Percentiles rank a stretch among this genome's conserved stretches.
Conservation (phyloP, 2,888 invertebrate genomes). For the Lasioglossum calceatum region DNA sequence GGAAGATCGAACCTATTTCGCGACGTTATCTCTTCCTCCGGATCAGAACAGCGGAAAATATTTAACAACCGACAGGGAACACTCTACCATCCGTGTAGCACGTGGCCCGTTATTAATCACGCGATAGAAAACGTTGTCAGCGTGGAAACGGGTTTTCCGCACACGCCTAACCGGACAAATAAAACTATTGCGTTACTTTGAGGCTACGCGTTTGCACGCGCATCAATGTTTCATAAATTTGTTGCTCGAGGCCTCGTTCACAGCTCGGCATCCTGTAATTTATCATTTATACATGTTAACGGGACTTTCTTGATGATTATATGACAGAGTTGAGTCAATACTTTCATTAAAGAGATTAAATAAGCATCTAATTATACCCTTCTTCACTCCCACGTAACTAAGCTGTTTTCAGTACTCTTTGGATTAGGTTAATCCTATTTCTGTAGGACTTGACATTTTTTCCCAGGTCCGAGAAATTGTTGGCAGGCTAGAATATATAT, state of each 20-base stretch:
- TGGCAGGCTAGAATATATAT: neutral
- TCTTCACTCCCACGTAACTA: neutral
- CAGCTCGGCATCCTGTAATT: neutral
- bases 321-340: neutral
- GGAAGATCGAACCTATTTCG: conserved; percentile 1
- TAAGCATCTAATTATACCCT: neutral
- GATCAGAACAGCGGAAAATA: neutral
- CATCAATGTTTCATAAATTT: neutral
- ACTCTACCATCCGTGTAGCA: neutral
- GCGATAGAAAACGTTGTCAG: neutral
- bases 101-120: conserved; percentile 1
- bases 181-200: neutral
- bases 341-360: neutral
- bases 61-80: neutral
- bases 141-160: neutral
- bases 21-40: neutral
- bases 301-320: neutral
- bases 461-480: neutral
- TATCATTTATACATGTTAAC: neutral
- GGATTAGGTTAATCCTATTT: neutral
- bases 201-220: neutral
- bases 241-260: neutral
- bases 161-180: neutral
- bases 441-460: neutral
- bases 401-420: neutral